A percentile compares a stretch with the other conserved stretches of the same genome.
Evolutionary conservation across 2,113 vertebrate species (phyloP).

Genomic region (Anhinga anhinga): DNA sequence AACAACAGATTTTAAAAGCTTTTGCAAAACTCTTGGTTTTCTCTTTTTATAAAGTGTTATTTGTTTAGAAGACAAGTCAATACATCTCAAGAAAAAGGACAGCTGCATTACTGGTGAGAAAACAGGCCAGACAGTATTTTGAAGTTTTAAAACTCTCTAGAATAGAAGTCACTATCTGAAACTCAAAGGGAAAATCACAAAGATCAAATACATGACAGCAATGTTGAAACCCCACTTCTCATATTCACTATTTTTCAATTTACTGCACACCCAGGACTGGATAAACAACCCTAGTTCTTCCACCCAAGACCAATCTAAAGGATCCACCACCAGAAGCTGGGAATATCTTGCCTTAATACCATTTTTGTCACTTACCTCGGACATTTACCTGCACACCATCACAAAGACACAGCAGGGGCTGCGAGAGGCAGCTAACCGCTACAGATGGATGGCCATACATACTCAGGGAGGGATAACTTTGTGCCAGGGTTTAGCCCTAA

Average conservation of each 20-base stretch:
- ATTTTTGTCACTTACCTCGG: not conserved
- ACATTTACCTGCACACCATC: not conserved
- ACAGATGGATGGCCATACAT: rapidly evolving
- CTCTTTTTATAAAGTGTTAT: not conserved
- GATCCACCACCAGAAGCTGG: not conserved
- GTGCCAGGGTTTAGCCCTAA: not conserved
- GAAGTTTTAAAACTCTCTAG: not conserved
- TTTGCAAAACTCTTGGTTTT: not conserved
- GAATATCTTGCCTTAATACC: not conserved
- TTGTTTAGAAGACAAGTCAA: not conserved
- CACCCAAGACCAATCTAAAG: not conserved
- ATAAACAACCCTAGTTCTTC: not conserved
- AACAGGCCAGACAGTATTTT: not conserved
- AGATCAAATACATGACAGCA: not conserved
- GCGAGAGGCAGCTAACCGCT: not conserved
- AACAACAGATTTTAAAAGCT: not conserved
- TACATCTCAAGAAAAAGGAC: not conserved
- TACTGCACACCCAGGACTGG: not conserved
- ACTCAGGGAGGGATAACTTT: not conserved
- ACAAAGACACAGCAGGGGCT: not conserved
- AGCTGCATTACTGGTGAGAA: not conserved
- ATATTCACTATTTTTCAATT: not conserved
- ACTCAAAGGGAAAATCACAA: not conserved
- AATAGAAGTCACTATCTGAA: not conserved
- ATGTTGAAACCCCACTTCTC: not conserved